Evolutionary conservation across 2,888 invertebrate species (phyloP), one percentile per base, ranked within the genome.

Genomic region (Caenorhabditis sp.): DNA sequence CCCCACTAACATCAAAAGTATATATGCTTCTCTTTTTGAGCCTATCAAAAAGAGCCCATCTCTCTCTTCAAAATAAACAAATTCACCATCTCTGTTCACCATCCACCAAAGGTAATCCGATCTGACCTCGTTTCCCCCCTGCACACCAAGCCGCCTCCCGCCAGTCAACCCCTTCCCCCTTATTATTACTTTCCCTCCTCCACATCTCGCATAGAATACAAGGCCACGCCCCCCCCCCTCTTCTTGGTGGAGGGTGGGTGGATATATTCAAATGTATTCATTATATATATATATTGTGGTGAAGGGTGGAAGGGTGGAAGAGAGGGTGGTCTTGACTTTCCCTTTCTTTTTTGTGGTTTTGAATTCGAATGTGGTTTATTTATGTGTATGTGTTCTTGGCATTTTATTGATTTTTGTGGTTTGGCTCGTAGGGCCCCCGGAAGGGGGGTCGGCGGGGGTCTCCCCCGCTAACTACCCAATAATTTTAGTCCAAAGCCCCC

Each of bases 161-260:
- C 25, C 52, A 64, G 49, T 60, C 60, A 57, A 12, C 59, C 21
- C 63, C 62, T 52, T 43, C 64, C 54, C 59, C 57, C 36, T 27
- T 27, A 56, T 23, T 56, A 56, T 56, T 56, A 56, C 57, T 26
- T 26, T 58, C 14, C 27, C 21, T 23, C 52, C 21, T 52, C 27
- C 56, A 23, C 57, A 26, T 53, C 23, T 23, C 23, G 7, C 23
- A 20, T 7, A 3, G 5, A 14, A 53, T 36, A 58, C 17, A 36
- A 27, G 57, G 26, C 36, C 26, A 17, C 36, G 26, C 36, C 57
- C 57, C 8, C 14, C 25, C 5, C 7, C 27, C 5, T 26, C 3
- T 10, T 17, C 2, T 3, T 17, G 17, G 3, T 5, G 43, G 43
- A 43, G 43, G 43, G 43, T 53, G 53, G 53, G 4, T 50, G 14